Percentiles rank a stretch among this genome's conserved stretches.
Evolutionary conservation across 2,888 invertebrate species (phyloP).

Genomic region (Herminia tarsipennalis): DNA sequence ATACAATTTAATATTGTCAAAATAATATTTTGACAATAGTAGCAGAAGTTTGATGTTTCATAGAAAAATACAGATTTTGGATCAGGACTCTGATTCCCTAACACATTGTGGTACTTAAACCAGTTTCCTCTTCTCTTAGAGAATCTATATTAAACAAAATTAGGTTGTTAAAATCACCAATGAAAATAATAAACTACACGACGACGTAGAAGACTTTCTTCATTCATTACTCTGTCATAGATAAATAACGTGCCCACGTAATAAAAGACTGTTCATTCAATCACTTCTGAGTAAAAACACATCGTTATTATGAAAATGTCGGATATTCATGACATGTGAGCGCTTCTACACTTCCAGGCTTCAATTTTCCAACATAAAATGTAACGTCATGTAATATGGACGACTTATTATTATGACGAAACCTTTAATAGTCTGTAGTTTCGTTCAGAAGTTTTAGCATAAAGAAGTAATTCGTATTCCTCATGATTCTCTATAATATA

Average conservation of each 20-base stretch:
- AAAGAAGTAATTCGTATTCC: neutral
- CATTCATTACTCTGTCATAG: constrained; percentile 34
- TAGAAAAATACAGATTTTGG: too few relatives aligned
- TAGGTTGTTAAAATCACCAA: too few relatives aligned
- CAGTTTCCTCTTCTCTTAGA: too few relatives aligned
- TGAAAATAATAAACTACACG: too few relatives aligned
- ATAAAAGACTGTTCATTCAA: constrained; percentile 29
- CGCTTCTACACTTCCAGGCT: neutral
- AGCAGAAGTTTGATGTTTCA: too few relatives aligned
- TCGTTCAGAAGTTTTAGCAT: constrained; percentile 1
- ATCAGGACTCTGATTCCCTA: too few relatives aligned
- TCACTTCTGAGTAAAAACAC: constrained; percentile 24
- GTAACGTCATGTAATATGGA: neutral
- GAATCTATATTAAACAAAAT: too few relatives aligned
- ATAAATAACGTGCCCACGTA: constrained; percentile 31
- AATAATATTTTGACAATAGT: too few relatives aligned
- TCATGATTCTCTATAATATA: neutral
- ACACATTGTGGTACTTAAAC: too few relatives aligned
- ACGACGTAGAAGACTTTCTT: constrained; percentile 26
- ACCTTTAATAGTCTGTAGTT: too few relatives aligned
- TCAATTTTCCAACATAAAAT: neutral
- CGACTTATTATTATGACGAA: too few relatives aligned
- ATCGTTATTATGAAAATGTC: constrained; percentile 20
- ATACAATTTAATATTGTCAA: too few relatives aligned
- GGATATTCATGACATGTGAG: constrained; percentile 4